Conservation (phyloP, 2,888 invertebrate species). For the Caradrina kadenii region DNA sequence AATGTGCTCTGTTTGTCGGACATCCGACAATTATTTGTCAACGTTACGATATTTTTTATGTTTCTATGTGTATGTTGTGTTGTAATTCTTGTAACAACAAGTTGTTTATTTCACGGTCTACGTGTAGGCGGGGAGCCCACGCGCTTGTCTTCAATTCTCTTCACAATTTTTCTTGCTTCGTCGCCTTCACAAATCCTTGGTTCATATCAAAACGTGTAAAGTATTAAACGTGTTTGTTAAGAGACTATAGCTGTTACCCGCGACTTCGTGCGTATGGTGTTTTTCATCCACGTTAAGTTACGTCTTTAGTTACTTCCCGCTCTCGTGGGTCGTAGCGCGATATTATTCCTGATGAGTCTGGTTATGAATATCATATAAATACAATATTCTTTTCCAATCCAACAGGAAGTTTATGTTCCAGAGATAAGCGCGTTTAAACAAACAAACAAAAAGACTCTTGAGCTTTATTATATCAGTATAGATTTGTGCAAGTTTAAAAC, state of each 20-base stretch:
- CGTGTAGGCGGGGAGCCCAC: constrained; percentile 73
- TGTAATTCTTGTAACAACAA: constrained; percentile 56
- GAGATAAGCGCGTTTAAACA: too few relatives aligned
- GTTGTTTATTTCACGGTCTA: constrained; percentile 65
- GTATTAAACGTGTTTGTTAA: constrained; percentile 16
- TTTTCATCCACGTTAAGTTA: too few relatives aligned
- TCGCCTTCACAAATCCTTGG: constrained; percentile 63
- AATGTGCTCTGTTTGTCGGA: constrained; percentile 57
- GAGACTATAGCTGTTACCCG: too few relatives aligned
- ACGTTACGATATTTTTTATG: constrained; percentile 50
- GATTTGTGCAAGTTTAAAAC: constrained; percentile 23
- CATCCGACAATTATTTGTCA: constrained; percentile 52
- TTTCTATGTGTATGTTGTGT: constrained; percentile 52
- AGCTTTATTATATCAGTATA: neutral
- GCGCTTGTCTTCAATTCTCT: constrained; percentile 55
- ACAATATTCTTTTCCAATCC: too few relatives aligned
- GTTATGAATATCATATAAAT: too few relatives aligned
- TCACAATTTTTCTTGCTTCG: constrained; percentile 64
- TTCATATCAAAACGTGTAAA: constrained; percentile 44
- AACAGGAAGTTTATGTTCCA: too few relatives aligned
- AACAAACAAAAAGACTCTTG: too few relatives aligned
- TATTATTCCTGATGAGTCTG: too few relatives aligned
- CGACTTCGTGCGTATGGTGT: too few relatives aligned
- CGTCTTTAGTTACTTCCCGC: too few relatives aligned
- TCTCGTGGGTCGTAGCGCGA: too few relatives aligned